A percentile compares a stretch with the other conserved stretches of the same genome.
Conservation (phyloP, 2,888 invertebrate species). For the Trichacis sp. region DNA sequence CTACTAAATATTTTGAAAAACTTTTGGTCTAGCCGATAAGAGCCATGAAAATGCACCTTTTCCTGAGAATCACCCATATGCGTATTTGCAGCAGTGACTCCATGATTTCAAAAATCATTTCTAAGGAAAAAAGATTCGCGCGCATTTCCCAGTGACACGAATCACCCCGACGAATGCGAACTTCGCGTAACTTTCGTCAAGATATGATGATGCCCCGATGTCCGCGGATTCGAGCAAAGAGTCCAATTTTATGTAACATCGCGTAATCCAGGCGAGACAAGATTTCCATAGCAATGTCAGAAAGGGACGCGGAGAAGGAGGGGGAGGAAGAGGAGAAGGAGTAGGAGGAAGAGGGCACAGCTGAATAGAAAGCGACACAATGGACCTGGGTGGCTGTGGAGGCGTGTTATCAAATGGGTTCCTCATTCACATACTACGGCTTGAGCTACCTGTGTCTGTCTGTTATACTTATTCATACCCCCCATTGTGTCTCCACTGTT, state of each 20-base stretch:
- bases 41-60: no score
- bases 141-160: no score
- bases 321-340: slow-evolving; percentile 27
- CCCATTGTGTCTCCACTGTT: slow-evolving; percentile 65
- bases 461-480: slow-evolving; percentile 69
- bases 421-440: slow-evolving; percentile 69
- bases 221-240: background rate
- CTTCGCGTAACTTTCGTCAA: no score
- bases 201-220: no score
- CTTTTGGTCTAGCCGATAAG: no score
- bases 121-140: no score
- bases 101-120: no score
- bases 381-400: slow-evolving; percentile 68
- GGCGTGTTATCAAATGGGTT: slow-evolving; percentile 70
- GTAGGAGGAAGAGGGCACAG: slow-evolving; percentile 57
- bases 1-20: no score
- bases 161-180: no score
- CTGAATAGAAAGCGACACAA: slow-evolving; percentile 69
- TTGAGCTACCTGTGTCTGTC: slow-evolving; percentile 67
- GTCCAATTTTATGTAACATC: slow-evolving; percentile 17
- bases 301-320: slow-evolving; percentile 22
- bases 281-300: slow-evolving; percentile 59
- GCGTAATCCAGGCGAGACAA: slow-evolving; percentile 44
- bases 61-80: no score
- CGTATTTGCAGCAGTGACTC: no score